These are phyloP conservation scores for Temnothorax longispinosus DNA, from an alignment of 1,140 invertebrate species.

Conservation along the genomic window DNA sequence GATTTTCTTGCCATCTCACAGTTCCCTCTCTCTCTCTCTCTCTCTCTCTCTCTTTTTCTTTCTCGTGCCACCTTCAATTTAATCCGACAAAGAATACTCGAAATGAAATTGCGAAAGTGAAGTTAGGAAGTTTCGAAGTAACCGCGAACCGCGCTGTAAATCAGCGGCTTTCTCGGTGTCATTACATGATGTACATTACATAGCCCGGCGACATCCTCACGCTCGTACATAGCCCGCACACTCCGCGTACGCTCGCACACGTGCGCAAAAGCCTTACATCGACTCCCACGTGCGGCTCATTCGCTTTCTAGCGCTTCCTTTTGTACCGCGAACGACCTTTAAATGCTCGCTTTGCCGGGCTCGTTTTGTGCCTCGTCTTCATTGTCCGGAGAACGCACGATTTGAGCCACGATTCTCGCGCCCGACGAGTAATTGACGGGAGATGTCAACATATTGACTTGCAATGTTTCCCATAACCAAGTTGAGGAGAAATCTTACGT, in stretches of 20 bases:
- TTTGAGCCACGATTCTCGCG: constrained; percentile 12
- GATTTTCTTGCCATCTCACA: background rate
- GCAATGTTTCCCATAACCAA: background rate
- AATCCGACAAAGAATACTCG: constrained; percentile 10
- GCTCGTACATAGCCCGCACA: constrained; percentile 37
- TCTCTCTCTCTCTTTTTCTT: too few relatives aligned
- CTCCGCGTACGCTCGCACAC: constrained; percentile 16
- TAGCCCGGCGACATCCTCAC: constrained; percentile 37
- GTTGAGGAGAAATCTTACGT: background rate
- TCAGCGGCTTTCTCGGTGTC: constrained; percentile 72
- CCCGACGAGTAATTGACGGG: background rate
- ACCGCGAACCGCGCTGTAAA: constrained; percentile 71
- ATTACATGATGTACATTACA: constrained; percentile 75
- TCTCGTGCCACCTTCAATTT: constrained; percentile 10
- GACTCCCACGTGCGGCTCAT: constrained; percentile 76
- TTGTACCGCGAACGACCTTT: constrained; percentile 70
- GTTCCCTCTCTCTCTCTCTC: too few relatives aligned
- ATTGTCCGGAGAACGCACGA: constrained; percentile 54
- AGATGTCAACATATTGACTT: background rate
- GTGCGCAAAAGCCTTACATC: constrained; percentile 51
- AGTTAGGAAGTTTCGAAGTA: constrained; percentile 34
- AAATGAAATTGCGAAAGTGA: constrained; percentile 40
- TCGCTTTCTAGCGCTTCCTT: constrained; percentile 71
- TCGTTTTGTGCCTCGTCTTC: constrained; percentile 68
- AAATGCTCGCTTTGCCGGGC: constrained; percentile 66